Percentiles rank a stretch among this genome's conserved stretches.
Evolutionary conservation across 2,888 invertebrate species (phyloP).

Genomic region (Napeogenes inachia): DNA sequence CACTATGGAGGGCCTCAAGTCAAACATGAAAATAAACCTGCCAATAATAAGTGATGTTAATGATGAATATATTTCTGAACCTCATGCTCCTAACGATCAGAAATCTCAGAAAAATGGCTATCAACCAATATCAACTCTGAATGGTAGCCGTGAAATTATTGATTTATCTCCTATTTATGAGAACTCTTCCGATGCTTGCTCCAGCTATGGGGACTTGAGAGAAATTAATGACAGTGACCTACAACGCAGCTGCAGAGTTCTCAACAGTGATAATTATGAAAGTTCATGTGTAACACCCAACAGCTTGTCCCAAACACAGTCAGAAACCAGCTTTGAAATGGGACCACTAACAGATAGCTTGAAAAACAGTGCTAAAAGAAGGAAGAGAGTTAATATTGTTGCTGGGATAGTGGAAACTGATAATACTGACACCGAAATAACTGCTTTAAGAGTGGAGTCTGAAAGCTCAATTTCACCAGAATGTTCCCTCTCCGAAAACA

Average conservation of each 20-base stretch:
- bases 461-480: slow-evolving; percentile 76
- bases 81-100: slow-evolving; percentile 39
- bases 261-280: slow-evolving; percentile 60
- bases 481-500: slow-evolving; percentile 72
- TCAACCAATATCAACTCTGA: slow-evolving; percentile 54
- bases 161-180: slow-evolving; percentile 73
- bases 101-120: slow-evolving; percentile 61
- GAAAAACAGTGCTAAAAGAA: slow-evolving; percentile 70
- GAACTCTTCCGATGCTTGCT: slow-evolving; percentile 73
- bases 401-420: slow-evolving; percentile 68
- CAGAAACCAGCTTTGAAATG: slow-evolving; percentile 73
- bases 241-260: slow-evolving; percentile 53
- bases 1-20: slow-evolving; percentile 69
- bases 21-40: slow-evolving; percentile 69
- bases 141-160: slow-evolving; percentile 65
- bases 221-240: slow-evolving; percentile 58
- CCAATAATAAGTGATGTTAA: slow-evolving; percentile 71
- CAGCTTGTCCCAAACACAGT: slow-evolving; percentile 69
- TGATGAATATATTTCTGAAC: slow-evolving; percentile 68
- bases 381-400: slow-evolving; percentile 81
- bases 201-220: slow-evolving; percentile 67
- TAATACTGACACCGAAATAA: slow-evolving; percentile 62
- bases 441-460: slow-evolving; percentile 59
- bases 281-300: slow-evolving; percentile 66
- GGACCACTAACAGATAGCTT: slow-evolving; percentile 64